Base-by-base conservation (phyloP, 2,888 invertebrate species). In the Pheosia gnoma region DNA sequence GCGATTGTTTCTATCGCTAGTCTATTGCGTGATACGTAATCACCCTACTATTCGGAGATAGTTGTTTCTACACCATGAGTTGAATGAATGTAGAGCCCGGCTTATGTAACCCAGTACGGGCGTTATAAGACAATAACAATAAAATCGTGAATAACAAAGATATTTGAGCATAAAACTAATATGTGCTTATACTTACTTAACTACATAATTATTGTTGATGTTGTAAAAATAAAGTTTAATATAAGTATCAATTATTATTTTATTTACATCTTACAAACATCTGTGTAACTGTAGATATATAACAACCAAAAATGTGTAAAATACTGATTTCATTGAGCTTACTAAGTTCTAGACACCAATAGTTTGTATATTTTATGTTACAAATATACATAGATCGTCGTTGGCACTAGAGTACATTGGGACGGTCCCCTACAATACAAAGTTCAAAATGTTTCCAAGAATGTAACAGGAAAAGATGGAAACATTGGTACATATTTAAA, bases 371-470 rank as follows among this genome's bases (percentile, higher is more conserved):
- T 10, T 41, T 56, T 60, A 7, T 38, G 55, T 25, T 61, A 63
- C 54, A 63, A 66, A 62, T 52, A 53, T 59, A 59, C 52, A 63
- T 53, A 62, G 60, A 13, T 13, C 39, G 65, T 83, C 13, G 64
- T 83, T 85, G 84, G 84, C 84, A 84, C 84, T 80, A 77, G 70
- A 70, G 63, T 79, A 78, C 71, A 65, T 72, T 70, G 77, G 82
- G 82, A 81, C 82, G 81, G 80, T 78, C 39, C n/a, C 5, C 55
- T 39, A 38, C 11, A 54, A 11, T 53, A 11, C 7, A 47, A 47
- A 47, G 47, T 38, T 59, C 38, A 55, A n/a, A 47, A n/a, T n/a
- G n/a, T 47, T 47, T 47, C 47, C 47, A 47, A 47, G 47, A 47
- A 47, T n/a, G 11, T n/a, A 0, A 4, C 5, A 47, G 47, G 47